Conservation (phyloP, 30 jellyfish, hydroid and myxozoan genomes). For the Hydractinia echinata region DNA sequence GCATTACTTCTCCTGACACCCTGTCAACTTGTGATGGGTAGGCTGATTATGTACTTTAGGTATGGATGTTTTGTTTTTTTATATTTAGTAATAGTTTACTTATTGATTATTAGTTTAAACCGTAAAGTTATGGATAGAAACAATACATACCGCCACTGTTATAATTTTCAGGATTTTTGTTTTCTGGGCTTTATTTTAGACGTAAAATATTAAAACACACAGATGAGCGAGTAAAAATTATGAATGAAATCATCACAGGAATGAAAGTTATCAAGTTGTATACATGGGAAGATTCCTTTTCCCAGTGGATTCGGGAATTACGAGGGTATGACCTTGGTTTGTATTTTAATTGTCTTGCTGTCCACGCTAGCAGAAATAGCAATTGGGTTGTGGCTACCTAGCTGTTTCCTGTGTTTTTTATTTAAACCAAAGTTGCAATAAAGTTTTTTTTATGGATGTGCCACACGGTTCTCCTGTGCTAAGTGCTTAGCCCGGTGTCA, state of each 20-base stretch:
- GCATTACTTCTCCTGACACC: constrained; percentile 66
- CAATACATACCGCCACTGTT: too few species aligned
- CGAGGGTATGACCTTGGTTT: constrained; percentile 46
- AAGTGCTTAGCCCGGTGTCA: too few species aligned
- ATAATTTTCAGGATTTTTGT: too few species aligned
- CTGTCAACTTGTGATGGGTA: constrained; percentile 65
- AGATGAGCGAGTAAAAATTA: constrained; percentile 71
- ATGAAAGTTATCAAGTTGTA: constrained; percentile 72
- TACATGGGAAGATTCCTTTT: constrained; percentile 85
- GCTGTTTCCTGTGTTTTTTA: too few species aligned
- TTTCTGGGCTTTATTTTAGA: constrained; percentile 7
- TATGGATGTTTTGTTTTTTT: neutral
- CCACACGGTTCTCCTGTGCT: too few species aligned
- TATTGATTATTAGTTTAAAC: neutral
- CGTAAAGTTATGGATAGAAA: too few species aligned
- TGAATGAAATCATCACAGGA: constrained; percentile 83
- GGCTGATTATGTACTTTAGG: constrained; percentile 67
- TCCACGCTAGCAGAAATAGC: too few species aligned
- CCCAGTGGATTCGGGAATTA: constrained; percentile 40
- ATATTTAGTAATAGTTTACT: neutral
- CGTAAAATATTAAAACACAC: constrained; percentile 51
- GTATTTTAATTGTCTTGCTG: too few species aligned
- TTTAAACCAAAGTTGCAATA: too few species aligned
- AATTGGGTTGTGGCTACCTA: too few species aligned
- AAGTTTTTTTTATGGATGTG: too few species aligned